These are phyloP conservation scores for Himalopsyche phryganea DNA, from an alignment of 1,140 invertebrate genomes.

Conservation along the genomic window DNA sequence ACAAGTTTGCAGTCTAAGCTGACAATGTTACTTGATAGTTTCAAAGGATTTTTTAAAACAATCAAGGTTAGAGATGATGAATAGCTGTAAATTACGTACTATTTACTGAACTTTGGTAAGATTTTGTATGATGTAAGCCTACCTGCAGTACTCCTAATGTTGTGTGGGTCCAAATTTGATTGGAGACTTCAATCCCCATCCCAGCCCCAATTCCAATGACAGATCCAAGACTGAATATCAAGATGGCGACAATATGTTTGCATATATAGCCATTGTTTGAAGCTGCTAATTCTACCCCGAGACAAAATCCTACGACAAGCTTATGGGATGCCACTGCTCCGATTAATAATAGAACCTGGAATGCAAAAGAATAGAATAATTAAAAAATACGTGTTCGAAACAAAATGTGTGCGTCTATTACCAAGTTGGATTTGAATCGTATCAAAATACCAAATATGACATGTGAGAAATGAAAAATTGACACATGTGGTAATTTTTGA, in stretches of 20 bases:
- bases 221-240: conserved; percentile 64
- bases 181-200: conserved; percentile 54
- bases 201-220: conserved; percentile 64
- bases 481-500: no score
- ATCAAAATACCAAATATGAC: no score
- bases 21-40: no score
- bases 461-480: no score
- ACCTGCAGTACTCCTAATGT: conserved; percentile 60
- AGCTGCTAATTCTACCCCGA: conserved; percentile 66
- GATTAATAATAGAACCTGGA: conserved; percentile 65
- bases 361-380: background rate
- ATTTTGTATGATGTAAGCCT: no score
- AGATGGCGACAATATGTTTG: conserved; percentile 57
- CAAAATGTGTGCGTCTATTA: background rate
- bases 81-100: no score
- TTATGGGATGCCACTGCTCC: conserved; percentile 73
- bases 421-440: background rate
- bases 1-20: no score
- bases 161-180: conserved; percentile 43
- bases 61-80: no score
- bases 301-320: conserved; percentile 73
- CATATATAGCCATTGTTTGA: conserved; percentile 45
- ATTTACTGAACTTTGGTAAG: no score
- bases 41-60: no score
- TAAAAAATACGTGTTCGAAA: background rate